Percentiles rank a stretch among this genome's conserved stretches.
Evolutionary conservation across 2,888 invertebrate genomes (phyloP).

Genomic region (Thymelicus sylvestris): DNA sequence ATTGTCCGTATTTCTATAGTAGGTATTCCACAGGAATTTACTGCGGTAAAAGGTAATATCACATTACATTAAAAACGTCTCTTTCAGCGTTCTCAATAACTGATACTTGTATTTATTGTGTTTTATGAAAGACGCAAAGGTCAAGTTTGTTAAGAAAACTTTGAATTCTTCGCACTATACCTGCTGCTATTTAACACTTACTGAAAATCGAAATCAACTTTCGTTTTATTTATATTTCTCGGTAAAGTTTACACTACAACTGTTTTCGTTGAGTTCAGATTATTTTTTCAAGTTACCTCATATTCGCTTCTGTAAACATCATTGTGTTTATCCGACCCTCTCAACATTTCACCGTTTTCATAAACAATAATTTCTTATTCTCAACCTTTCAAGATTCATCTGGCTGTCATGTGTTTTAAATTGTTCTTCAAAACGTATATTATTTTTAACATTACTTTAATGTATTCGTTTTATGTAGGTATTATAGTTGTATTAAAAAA

Average conservation of each 20-base stretch:
- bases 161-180: background rate
- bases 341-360: slow-evolving; percentile 30
- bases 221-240: background rate
- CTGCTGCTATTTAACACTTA: background rate
- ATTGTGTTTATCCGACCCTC: slow-evolving; percentile 42
- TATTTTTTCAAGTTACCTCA: slow-evolving; percentile 50
- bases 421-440: slow-evolving; percentile 1
- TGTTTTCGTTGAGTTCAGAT: slow-evolving; percentile 38
- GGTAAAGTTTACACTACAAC: slow-evolving; percentile 12
- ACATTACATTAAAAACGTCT: too few species aligned
- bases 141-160: background rate
- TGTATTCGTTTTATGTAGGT: background rate
- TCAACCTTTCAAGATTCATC: background rate
- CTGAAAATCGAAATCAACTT: background rate
- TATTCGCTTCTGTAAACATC: slow-evolving; percentile 45
- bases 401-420: background rate
- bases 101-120: background rate
- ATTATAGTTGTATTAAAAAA: background rate
- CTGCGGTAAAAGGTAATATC: too few species aligned
- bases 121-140: background rate
- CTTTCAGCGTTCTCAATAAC: too few species aligned
- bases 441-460: background rate
- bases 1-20: too few species aligned
- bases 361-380: slow-evolving; percentile 35
- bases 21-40: too few species aligned